Percentiles rank a stretch among this genome's conserved stretches.
phyloP scores from a whole-genome alignment of 1,140 invertebrate genomes.

The Drosophila suzukii region DNA sequence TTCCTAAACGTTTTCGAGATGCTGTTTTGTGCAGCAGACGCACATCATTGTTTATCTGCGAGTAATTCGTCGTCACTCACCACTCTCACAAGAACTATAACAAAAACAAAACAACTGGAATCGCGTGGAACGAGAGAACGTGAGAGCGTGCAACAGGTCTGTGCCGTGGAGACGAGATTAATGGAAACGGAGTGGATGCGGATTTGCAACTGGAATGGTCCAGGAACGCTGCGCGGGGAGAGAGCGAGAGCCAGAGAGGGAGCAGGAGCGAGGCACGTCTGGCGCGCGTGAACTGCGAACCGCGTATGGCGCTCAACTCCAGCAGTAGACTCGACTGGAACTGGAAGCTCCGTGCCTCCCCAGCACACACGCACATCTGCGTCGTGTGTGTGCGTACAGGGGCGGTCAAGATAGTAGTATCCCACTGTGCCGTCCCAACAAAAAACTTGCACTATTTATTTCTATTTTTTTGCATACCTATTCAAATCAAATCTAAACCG shows the following conservation, averaged over 20 bases:
- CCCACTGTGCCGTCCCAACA: neutral
- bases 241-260: slow-evolving; percentile 15
- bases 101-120: slow-evolving; percentile 34
- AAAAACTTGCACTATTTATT: neutral
- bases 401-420: slow-evolving; percentile 15
- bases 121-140: slow-evolving; percentile 8
- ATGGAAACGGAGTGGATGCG: neutral
- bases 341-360: slow-evolving; percentile 32
- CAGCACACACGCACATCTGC: slow-evolving; percentile 4
- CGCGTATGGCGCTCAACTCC: slow-evolving; percentile 59
- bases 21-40: neutral
- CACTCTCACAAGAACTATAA: slow-evolving; percentile 2
- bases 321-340: slow-evolving; percentile 22
- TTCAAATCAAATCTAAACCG: neutral
- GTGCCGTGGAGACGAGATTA: neutral
- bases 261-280: slow-evolving; percentile 51
- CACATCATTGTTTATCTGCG: slow-evolving; percentile 27
- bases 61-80: slow-evolving; percentile 15
- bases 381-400: slow-evolving; percentile 2
- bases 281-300: slow-evolving; percentile 65
- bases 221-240: slow-evolving; percentile 7
- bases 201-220: slow-evolving; percentile 1
- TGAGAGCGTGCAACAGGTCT: slow-evolving; percentile 48
- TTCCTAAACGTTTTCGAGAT: slow-evolving; percentile 16
- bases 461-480: neutral